Conservation (phyloP, 1,140 invertebrate genomes). For the Pogonognathellus flavescens region DNA sequence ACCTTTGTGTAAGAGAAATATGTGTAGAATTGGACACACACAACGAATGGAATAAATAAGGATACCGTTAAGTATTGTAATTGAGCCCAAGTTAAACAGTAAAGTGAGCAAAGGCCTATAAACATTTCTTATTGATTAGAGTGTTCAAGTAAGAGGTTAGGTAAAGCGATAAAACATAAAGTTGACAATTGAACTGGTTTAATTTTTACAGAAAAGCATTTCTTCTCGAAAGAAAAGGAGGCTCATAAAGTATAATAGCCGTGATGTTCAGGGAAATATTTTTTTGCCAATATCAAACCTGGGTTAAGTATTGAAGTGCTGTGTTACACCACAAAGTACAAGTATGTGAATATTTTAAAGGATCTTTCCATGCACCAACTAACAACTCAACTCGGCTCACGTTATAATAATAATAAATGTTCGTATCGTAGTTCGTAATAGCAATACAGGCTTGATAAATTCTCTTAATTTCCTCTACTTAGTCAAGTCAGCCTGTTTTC, state of each 20-base stretch:
- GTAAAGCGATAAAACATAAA: conserved; percentile 45
- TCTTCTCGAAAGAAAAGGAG: conserved; percentile 31
- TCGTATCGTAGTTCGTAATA: neutral
- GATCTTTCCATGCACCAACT: neutral
- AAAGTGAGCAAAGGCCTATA: conserved; percentile 5
- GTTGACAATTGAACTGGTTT: conserved; percentile 48
- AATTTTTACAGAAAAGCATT: conserved; percentile 48
- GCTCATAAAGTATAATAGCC: conserved; percentile 46
- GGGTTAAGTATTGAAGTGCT: conserved; percentile 37
- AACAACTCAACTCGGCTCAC: neutral
- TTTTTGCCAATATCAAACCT: conserved; percentile 17
- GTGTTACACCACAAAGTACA: neutral
- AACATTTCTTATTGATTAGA: conserved; percentile 33
- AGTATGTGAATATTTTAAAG: conserved; percentile 45
- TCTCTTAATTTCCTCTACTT: conserved; percentile 50
- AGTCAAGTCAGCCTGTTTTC: conserved; percentile 32
- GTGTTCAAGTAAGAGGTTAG: conserved; percentile 38
- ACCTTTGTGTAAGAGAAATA: too few species aligned
- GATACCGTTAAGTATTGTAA: conserved; percentile 30
- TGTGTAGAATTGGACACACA: neutral
- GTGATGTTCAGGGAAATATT: conserved; percentile 46
- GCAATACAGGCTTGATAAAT: conserved; percentile 36
- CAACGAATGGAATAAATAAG: conserved; percentile 3
- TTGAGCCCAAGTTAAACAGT: conserved; percentile 33
- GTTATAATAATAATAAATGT: neutral